phyloP scores from a whole-genome alignment of 2,888 invertebrate species.

The Bruchidius siliquastri region DNA sequence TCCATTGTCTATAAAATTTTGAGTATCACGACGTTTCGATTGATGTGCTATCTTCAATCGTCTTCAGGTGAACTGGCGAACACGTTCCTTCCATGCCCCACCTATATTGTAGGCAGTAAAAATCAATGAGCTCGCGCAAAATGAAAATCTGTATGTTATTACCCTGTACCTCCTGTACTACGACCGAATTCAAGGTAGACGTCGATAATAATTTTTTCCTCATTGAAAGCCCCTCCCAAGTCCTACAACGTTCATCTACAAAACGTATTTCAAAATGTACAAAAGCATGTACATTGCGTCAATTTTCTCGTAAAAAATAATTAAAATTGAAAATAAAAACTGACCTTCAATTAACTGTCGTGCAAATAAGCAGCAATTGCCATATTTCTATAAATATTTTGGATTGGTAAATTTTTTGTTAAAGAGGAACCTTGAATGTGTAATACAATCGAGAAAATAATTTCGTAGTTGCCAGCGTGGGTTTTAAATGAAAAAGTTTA shows the following conservation, averaged over 20 bases:
- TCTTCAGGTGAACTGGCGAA: no score
- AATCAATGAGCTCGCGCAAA: no score
- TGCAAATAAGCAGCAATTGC: constrained; percentile 3
- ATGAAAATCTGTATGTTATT: not conserved
- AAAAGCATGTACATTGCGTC: not conserved
- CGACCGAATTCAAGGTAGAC: not conserved
- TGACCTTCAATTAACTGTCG: constrained; percentile 14
- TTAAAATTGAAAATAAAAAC: constrained; percentile 14
- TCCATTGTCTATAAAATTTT: no score
- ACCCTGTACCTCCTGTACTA: not conserved
- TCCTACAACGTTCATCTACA: not conserved
- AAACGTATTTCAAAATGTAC: not conserved
- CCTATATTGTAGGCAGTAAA: no score
- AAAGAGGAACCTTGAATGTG: not conserved
- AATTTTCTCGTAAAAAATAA: constrained; percentile 8
- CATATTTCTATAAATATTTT: not conserved
- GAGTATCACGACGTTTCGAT: no score
- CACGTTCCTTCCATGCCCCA: no score
- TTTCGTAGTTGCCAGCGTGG: not conserved
- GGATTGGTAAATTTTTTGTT: not conserved
- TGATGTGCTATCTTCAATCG: no score
- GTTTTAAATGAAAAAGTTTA: not conserved
- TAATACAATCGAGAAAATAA: not conserved
- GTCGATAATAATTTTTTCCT: not conserved
- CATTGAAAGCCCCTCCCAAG: not conserved